These are phyloP conservation scores for Psix sp. DNA, from an alignment of 1,140 invertebrate species.

Conservation along the genomic window DNA sequence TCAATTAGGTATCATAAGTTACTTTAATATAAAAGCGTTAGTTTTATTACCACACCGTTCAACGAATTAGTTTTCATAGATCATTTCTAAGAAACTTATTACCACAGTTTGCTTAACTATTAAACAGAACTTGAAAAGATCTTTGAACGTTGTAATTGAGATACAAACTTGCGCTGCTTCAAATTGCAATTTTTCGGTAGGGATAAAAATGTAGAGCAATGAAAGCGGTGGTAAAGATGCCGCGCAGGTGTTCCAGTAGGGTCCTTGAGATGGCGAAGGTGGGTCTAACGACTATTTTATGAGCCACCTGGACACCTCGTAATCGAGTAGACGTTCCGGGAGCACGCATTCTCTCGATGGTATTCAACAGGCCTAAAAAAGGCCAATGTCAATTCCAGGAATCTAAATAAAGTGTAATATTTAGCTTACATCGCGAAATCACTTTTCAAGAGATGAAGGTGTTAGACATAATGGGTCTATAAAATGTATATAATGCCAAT, in stretches of 20 bases:
- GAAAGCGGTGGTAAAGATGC: slow-evolving; percentile 46
- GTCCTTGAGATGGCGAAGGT: slow-evolving; percentile 53
- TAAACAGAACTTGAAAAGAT: too few relatives aligned
- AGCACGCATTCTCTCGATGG: slow-evolving; percentile 44
- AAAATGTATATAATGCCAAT: slow-evolving; percentile 23
- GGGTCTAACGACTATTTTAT: slow-evolving; percentile 66
- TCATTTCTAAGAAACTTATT: neutral
- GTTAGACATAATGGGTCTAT: slow-evolving; percentile 15
- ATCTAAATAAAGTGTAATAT: slow-evolving; percentile 51
- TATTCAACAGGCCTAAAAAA: slow-evolving; percentile 45
- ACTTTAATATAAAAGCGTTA: too few relatives aligned
- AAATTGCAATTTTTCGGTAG: slow-evolving; percentile 43
- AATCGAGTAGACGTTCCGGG: slow-evolving; percentile 42
- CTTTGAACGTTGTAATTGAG: too few relatives aligned
- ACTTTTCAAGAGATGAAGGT: slow-evolving; percentile 14
- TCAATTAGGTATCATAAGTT: too few relatives aligned
- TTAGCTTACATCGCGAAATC: slow-evolving; percentile 27
- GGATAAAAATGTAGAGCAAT: slow-evolving; percentile 42
- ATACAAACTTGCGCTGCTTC: slow-evolving; percentile 39
- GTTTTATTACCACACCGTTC: too few relatives aligned
- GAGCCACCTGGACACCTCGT: slow-evolving; percentile 64
- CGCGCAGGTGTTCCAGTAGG: slow-evolving; percentile 56
- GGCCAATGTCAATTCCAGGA: slow-evolving; percentile 52
- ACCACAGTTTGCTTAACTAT: too few relatives aligned
- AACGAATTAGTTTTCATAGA: too few relatives aligned